Conservation (phyloP, 2,888 invertebrate genomes). For the Leptinotarsa rubiginosa region DNA sequence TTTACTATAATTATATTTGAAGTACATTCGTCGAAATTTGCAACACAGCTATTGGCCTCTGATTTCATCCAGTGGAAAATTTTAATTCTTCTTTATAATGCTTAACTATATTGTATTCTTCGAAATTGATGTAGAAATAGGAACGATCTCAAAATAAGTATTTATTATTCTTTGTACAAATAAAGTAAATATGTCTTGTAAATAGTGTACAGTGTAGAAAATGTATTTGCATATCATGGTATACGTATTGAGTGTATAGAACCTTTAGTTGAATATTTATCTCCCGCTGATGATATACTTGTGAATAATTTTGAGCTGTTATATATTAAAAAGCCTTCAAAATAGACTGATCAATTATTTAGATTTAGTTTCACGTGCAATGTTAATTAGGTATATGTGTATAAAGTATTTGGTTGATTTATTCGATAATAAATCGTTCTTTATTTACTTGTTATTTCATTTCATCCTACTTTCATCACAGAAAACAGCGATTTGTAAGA, state of each 20-base stretch:
- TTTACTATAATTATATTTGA: neutral
- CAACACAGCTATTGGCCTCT: neutral
- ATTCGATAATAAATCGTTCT: slow-evolving; percentile 43
- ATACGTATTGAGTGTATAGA: slow-evolving; percentile 36
- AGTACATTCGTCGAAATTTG: neutral
- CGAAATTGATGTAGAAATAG: slow-evolving; percentile 9
- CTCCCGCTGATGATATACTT: slow-evolving; percentile 21
- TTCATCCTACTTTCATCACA: neutral
- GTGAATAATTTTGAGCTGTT: slow-evolving; percentile 37
- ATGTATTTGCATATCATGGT: slow-evolving; percentile 43
- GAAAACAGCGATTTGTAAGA: neutral
- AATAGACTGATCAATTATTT: slow-evolving; percentile 51
- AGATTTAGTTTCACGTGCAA: slow-evolving; percentile 50
- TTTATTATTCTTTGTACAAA: slow-evolving; percentile 41
- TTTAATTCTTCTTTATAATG: neutral
- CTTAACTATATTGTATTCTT: neutral
- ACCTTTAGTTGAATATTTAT: slow-evolving; percentile 25
- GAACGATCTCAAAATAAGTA: slow-evolving; percentile 47
- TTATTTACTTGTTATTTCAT: slow-evolving; percentile 33
- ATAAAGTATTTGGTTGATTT: slow-evolving; percentile 35
- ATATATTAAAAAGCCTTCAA: slow-evolving; percentile 51
- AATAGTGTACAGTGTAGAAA: slow-evolving; percentile 47
- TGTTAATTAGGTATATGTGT: slow-evolving; percentile 43
- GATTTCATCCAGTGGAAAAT: neutral
- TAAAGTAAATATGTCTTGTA: slow-evolving; percentile 37